Conservation (phyloP, 2,113 vertebrate species). For the Pionites leucogaster region DNA sequence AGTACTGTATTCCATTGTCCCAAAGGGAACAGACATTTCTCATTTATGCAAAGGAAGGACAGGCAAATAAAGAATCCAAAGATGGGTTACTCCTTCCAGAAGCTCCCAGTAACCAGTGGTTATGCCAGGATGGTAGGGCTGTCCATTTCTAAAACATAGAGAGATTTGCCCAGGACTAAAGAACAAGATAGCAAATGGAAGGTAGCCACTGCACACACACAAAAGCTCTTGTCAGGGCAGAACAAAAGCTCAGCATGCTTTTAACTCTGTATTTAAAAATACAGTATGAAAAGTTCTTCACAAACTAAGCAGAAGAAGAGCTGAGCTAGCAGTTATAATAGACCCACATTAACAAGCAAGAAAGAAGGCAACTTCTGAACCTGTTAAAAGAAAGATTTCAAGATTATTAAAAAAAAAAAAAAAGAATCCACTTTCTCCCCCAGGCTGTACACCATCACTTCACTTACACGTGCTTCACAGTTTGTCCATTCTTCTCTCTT, state of each 20-base stretch:
- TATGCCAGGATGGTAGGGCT: neutral
- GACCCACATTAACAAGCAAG: neutral
- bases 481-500: neutral
- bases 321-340: neutral
- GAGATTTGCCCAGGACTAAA: neutral
- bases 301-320: conserved; percentile 2
- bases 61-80: neutral
- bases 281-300: conserved; percentile 37
- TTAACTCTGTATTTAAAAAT: conserved; percentile 35
- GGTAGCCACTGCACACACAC: conserved; percentile 17
- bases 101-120: neutral
- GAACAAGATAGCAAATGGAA: neutral
- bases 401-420: neutral
- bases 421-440: neutral
- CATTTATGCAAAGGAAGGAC: neutral
- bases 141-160: neutral
- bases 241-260: conserved; percentile 60
- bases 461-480: neutral
- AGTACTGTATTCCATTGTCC: neutral
- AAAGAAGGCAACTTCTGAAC: neutral
- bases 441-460: neutral
- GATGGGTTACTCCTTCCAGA: neutral
- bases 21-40: neutral
- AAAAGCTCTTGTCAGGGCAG: conserved; percentile 18
- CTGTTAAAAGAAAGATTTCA: neutral